A percentile compares a stretch with the other conserved stretches of the same genome.
Evolutionary conservation across 2,888 invertebrate genomes (phyloP).

Genomic region (Cyrtodaria siliqua): DNA sequence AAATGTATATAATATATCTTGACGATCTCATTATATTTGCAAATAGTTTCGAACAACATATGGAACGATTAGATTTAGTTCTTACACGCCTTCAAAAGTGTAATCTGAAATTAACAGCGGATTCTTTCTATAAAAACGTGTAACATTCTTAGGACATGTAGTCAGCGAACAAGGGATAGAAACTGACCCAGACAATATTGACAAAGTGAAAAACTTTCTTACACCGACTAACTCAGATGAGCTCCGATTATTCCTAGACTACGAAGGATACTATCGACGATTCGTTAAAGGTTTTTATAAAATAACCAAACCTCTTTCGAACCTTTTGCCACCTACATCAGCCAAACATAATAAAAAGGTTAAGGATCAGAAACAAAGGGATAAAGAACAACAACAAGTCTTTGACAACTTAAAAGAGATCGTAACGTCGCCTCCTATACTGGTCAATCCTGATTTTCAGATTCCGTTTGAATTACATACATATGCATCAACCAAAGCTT

Average conservation of each 20-base stretch:
- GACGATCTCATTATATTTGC: background rate
- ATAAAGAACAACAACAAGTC: slow-evolving; percentile 12
- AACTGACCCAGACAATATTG: background rate
- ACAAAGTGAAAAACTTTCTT: background rate
- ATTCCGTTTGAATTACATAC: slow-evolving; percentile 29
- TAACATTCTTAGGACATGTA: background rate
- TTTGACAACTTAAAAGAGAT: slow-evolving; percentile 16
- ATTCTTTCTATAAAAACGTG: background rate
- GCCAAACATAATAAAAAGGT: too few species aligned
- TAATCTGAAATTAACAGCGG: background rate
- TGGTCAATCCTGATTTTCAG: slow-evolving; percentile 25
- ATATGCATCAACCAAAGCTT: slow-evolving; percentile 6
- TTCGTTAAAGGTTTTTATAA: slow-evolving; percentile 41
- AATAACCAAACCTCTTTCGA: slow-evolving; percentile 30
- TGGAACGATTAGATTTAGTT: too few species aligned
- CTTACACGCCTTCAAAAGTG: too few species aligned
- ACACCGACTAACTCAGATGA: background rate
- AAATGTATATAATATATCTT: too few species aligned
- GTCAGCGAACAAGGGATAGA: background rate
- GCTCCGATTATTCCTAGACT: background rate
- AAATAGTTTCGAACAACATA: too few species aligned
- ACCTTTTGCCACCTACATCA: background rate
- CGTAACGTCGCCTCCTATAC: slow-evolving; percentile 16
- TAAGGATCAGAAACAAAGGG: too few species aligned
- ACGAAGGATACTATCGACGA: background rate